Conservation (phyloP, 2,113 vertebrate genomes). For the Pterophyllum scalare region DNA sequence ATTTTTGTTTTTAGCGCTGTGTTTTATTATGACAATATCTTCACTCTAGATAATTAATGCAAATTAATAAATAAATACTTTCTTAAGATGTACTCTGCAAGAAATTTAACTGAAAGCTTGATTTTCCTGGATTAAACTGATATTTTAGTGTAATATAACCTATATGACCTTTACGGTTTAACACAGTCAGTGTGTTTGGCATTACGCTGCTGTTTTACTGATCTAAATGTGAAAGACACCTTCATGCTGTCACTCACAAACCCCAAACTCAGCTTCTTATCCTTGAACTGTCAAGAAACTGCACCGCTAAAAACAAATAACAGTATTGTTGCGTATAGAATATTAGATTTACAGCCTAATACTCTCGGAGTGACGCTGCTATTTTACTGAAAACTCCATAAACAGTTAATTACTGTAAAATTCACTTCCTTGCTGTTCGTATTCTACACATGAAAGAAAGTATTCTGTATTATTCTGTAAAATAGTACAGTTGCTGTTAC, state of each 20-base stretch:
- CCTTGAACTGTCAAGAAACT: neutral
- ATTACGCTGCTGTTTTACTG: no score
- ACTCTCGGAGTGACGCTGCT: neutral
- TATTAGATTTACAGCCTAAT: neutral
- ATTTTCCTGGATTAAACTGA: neutral
- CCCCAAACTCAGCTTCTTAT: no score
- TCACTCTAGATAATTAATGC: neutral
- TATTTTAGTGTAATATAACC: rapidly evolving
- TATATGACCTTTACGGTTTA: neutral
- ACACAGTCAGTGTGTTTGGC: neutral
- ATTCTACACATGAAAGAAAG: neutral
- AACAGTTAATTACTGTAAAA: neutral
- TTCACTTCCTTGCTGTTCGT: neutral
- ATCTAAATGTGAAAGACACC: no score
- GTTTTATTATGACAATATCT: neutral
- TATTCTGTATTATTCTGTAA: neutral
- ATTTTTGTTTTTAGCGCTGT: rapidly evolving
- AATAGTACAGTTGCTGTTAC: neutral
- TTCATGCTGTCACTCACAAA: neutral
- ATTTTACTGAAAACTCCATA: neutral
- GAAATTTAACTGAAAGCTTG: neutral
- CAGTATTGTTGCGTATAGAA: neutral
- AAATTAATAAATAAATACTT: neutral
- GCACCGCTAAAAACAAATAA: no score
- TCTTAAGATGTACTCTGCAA: neutral